Base-by-base conservation (phyloP, 2,113 vertebrate genomes). In the Thermophis baileyi region DNA sequence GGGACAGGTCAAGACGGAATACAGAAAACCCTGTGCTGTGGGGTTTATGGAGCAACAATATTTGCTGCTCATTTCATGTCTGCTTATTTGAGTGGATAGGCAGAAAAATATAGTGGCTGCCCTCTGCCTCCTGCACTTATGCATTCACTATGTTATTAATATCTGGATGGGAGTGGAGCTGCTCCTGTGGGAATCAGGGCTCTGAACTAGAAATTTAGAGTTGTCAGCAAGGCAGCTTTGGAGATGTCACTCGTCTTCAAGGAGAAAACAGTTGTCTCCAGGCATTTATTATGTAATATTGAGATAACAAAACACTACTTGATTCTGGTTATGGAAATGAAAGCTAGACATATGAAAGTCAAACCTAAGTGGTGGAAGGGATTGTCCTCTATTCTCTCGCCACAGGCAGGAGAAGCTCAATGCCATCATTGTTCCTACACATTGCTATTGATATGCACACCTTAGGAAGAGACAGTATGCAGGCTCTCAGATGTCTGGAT, bases 121-220 rank as follows among this genome's bases (percentile, higher is more conserved):
- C 74, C 88, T 60, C 92, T 85, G 53, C 69, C 88, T 47, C 51
- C 30, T 89, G 51, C 18, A 53, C 7, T 85, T 89, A 81, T 90
- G 46, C 44, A 90, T 81, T 55, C 35, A 46, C 60, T 46, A 60
- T 57, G 46, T 93, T 90, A 93, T 90, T 92, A 89, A 81, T 90
- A 86, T 89, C 22, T 86, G 57, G 69, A 90, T 90, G 92, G 92
- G 88, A 86, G n/a, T 14, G 9, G 88, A 92, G 88, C 53, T 89
- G 4, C 22, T 92, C 92, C 92, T 89, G 20, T 93, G 74, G 92
- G 92, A 93, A 86, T 60, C 88, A 60, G 74, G 30, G 46, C 88
- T 85, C 88, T 40, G 63, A 90, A 54, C 88, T 86, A 44, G 44
- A 53, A 40, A 85, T 92, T 18, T 55, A 51, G 63, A 51, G 74